These are phyloP conservation scores for Marmota monax DNA, from an alignment of 2,113 vertebrate species.

Conservation along the genomic window DNA sequence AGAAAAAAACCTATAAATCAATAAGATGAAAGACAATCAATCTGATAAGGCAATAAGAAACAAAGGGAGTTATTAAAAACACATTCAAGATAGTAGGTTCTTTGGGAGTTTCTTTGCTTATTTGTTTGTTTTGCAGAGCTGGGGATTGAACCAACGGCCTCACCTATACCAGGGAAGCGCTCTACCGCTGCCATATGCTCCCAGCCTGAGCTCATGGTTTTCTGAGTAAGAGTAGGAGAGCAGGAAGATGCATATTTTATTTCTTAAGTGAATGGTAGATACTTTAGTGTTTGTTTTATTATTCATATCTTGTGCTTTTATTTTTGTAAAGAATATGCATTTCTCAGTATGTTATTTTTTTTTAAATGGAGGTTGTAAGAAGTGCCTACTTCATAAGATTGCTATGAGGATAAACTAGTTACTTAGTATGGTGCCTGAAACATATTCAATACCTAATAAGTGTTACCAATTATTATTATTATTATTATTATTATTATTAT, in stretches of 20 bases:
- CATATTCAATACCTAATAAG: not conserved
- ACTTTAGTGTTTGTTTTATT: not conserved
- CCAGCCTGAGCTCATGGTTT: not conserved
- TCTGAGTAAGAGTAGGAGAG: not conserved
- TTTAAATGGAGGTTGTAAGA: not conserved
- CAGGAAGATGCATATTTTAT: not conserved
- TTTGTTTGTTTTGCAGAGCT: too few relatives aligned
- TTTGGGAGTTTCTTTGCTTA: too few relatives aligned
- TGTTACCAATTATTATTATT: not conserved
- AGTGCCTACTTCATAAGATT: not conserved
- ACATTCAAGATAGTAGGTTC: not conserved
- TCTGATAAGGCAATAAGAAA: not conserved
- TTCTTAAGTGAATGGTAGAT: not conserved
- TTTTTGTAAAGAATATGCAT: not conserved
- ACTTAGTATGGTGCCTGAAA: not conserved
- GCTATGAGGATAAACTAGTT: not conserved
- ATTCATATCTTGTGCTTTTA: not conserved
- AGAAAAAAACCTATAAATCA: not conserved
- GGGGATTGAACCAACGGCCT: too few relatives aligned
- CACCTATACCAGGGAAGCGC: too few relatives aligned
- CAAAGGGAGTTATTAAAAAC: not conserved
- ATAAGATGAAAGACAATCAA: not conserved
- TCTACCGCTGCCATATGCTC: too few relatives aligned
- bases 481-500: not conserved
- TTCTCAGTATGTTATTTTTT: not conserved